Evolutionary conservation across 2,888 invertebrate genomes (phyloP).

Genomic region (Drosophila nigricruria): DNA sequence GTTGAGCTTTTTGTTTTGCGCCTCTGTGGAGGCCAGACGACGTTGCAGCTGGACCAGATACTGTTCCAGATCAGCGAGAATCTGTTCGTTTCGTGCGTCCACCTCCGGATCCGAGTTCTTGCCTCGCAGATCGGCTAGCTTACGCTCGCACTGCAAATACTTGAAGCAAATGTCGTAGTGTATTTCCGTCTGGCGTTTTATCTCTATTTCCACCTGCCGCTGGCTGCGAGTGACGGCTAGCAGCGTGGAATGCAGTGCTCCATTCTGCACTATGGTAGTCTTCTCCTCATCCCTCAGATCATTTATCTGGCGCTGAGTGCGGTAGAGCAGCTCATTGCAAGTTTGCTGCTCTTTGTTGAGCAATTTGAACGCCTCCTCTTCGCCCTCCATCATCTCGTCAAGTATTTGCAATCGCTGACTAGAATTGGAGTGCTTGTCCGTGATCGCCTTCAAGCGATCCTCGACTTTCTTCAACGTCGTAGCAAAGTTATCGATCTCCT

Average conservation of each 20-base stretch:
- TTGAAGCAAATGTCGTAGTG: slow-evolving; percentile 87
- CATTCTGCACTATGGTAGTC: slow-evolving; percentile 67
- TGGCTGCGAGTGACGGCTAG: slow-evolving; percentile 61
- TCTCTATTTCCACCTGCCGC: slow-evolving; percentile 83
- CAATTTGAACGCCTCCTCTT: slow-evolving; percentile 73
- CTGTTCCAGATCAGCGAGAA: slow-evolving; percentile 85
- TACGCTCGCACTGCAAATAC: slow-evolving; percentile 85
- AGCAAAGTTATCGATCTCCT: slow-evolving; percentile 63
- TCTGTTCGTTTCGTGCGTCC: slow-evolving; percentile 83
- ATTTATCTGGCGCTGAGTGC: slow-evolving; percentile 80
- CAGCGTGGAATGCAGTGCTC: slow-evolving; percentile 68
- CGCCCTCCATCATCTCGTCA: slow-evolving; percentile 83
- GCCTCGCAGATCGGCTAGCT: slow-evolving; percentile 84
- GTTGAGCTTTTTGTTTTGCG: slow-evolving; percentile 87
- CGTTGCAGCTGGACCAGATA: slow-evolving; percentile 85
- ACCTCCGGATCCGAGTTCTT: slow-evolving; percentile 80
- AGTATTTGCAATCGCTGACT: slow-evolving; percentile 82
- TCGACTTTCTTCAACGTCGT: slow-evolving; percentile 63
- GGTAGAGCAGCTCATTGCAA: slow-evolving; percentile 80
- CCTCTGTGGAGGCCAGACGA: slow-evolving; percentile 85
- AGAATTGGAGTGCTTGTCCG: slow-evolving; percentile 78
- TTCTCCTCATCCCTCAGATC: slow-evolving; percentile 79
- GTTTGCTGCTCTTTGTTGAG: slow-evolving; percentile 78
- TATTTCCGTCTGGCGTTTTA: slow-evolving; percentile 87
- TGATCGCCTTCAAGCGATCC: slow-evolving; percentile 69